Percentiles rank a stretch among this genome's conserved stretches.
These are phyloP conservation scores for Phataginus tricuspis DNA, from an alignment of 2,797 vertebrate genomes.

Conservation along the genomic window DNA sequence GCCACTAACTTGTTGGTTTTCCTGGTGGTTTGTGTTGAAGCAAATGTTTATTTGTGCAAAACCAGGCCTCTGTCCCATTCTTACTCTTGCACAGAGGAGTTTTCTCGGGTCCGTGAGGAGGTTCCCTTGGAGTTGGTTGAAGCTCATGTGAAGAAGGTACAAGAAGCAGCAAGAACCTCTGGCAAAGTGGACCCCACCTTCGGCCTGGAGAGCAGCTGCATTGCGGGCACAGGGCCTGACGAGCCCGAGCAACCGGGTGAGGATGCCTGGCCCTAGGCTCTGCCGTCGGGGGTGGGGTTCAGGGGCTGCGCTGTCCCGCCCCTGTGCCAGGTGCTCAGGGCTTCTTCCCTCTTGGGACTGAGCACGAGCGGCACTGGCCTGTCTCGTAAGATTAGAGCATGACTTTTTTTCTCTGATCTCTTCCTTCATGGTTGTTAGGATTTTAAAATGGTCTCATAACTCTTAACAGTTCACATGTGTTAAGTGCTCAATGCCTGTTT, in stretches of 20 bases:
- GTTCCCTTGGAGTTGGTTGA: constrained; percentile 97
- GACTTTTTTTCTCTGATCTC: not conserved
- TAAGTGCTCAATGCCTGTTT: not conserved
- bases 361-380: not conserved
- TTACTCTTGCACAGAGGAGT: constrained; percentile 91
- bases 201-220: constrained; percentile 97
- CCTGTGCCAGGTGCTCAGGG: no score
- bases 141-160: constrained; percentile 98
- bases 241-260: constrained; percentile 95
- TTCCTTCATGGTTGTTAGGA: not conserved
- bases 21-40: not conserved
- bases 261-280: not conserved
- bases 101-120: constrained; percentile 97
- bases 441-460: not conserved
- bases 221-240: constrained; percentile 95
- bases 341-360: no score
- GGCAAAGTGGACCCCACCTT: constrained; percentile 96
- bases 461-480: not conserved
- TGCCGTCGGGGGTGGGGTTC: no score
- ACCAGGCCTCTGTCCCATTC: not conserved
- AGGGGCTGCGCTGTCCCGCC: no score
- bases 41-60: not conserved
- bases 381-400: not conserved
- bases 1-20: not conserved
- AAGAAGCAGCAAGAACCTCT: constrained; percentile 94